A percentile compares a stretch with the other conserved stretches of the same genome.
These are phyloP conservation scores for Ornithoptera priamus DNA, from an alignment of 2,888 invertebrate genomes.

Conservation along the genomic window DNA sequence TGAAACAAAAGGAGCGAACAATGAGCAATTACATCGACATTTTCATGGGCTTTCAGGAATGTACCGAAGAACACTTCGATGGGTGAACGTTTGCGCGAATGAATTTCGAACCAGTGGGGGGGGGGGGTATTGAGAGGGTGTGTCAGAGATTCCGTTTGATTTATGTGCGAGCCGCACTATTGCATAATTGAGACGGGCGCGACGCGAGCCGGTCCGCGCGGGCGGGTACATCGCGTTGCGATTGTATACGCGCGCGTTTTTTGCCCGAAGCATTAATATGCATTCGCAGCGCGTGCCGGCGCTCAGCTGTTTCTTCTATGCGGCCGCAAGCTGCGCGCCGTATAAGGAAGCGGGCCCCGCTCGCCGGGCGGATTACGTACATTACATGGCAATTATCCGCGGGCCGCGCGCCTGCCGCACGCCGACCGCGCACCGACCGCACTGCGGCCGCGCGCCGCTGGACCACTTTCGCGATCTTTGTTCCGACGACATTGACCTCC, in stretches of 20 bases:
- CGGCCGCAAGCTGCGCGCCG: conserved; percentile 72
- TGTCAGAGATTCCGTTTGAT: conserved; percentile 3
- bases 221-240: conserved; percentile 57
- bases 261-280: conserved; percentile 73
- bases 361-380: conserved; percentile 71
- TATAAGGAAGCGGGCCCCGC: conserved; percentile 57
- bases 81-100: conserved; percentile 11
- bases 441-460: conserved; percentile 36
- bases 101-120: neutral
- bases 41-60: conserved; percentile 6
- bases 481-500: conserved; percentile 72
- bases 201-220: conserved; percentile 52
- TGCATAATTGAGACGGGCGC: conserved; percentile 63
- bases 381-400: conserved; percentile 77
- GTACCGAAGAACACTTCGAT: conserved; percentile 8
- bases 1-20: neutral
- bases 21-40: conserved; percentile 20
- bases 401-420: conserved; percentile 33
- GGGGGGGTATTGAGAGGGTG: neutral
- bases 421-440: conserved; percentile 18
- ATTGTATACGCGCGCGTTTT: conserved; percentile 59
- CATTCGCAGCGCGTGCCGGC: conserved; percentile 73
- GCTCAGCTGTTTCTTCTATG: conserved; percentile 78
- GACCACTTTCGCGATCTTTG: conserved; percentile 77
- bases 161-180: conserved; percentile 36